Evolutionary conservation across 1,140 invertebrate genomes (phyloP).

Genomic region (Psilanteris sp.): DNA sequence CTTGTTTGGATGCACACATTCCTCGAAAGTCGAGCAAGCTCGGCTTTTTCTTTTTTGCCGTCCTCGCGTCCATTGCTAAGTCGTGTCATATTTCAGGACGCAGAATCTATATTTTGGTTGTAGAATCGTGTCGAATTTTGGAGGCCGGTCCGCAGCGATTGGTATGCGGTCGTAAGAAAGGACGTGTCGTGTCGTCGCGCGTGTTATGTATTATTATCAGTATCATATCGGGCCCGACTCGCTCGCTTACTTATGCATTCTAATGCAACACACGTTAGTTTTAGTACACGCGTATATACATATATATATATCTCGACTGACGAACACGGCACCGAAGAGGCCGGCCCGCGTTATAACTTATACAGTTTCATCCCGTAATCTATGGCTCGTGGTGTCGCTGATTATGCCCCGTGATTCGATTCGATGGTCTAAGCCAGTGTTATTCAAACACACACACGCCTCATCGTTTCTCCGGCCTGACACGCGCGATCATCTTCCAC

Average conservation of each 20-base stretch:
- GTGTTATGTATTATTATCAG: conserved; percentile 55
- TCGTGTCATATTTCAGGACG: conserved; percentile 17
- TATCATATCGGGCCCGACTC: conserved; percentile 44
- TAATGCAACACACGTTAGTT: conserved; percentile 42
- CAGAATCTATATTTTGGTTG: conserved; percentile 12
- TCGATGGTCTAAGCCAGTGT: conserved; percentile 49
- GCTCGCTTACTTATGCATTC: conserved; percentile 47
- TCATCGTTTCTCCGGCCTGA: conserved; percentile 39
- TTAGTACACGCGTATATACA: conserved; percentile 31
- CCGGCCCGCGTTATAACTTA: conserved; percentile 47
- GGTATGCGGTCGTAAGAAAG: conserved; percentile 9
- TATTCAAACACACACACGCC: conserved; percentile 57
- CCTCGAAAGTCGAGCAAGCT: conserved; percentile 12
- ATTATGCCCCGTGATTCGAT: conserved; percentile 42
- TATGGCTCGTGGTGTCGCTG: conserved; percentile 45
- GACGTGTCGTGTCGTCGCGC: conserved; percentile 40
- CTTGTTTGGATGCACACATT: not conserved
- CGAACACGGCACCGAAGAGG: conserved; percentile 35
- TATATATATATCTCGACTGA: conserved; percentile 12
- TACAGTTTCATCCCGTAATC: conserved; percentile 47
- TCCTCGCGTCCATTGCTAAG: not conserved
- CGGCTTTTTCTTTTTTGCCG: conserved; percentile 6
- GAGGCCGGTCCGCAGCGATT: not conserved
- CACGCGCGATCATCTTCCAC: conserved; percentile 51
- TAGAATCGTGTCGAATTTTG: conserved; percentile 2